Evolutionary conservation across 2,113 vertebrate genomes (phyloP).

Genomic region (Empidonax traillii): DNA sequence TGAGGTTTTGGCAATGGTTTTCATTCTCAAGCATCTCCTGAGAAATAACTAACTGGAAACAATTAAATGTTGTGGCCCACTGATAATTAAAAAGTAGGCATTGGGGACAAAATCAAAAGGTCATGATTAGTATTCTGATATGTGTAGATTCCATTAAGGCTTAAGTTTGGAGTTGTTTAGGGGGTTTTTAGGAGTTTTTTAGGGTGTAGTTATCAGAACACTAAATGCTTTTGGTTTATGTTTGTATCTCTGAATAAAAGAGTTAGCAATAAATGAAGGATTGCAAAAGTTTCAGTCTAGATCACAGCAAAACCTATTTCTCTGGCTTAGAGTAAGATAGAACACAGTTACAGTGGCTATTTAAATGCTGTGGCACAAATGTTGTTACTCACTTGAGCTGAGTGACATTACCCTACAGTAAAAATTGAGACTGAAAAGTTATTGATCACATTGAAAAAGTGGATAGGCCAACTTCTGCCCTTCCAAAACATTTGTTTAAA

Average conservation of each 20-base stretch:
- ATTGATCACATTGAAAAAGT: background rate
- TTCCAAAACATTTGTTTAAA: background rate
- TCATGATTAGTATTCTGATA: background rate
- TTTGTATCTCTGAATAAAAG: background rate
- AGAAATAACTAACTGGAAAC: background rate
- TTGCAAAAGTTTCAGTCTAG: background rate
- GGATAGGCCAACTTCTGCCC: background rate
- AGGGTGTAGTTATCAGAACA: background rate
- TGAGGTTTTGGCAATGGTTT: background rate
- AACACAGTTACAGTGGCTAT: background rate
- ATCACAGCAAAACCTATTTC: background rate
- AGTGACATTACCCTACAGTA: background rate
- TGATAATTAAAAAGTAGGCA: background rate
- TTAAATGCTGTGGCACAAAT: background rate
- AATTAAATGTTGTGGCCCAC: background rate
- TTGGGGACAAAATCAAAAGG: background rate
- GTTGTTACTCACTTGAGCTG: background rate
- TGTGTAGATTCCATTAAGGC: background rate
- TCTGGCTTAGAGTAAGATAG: background rate
- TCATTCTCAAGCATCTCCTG: background rate
- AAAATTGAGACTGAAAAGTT: background rate
- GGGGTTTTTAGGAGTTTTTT: background rate
- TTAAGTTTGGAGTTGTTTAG: background rate
- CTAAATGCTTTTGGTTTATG: background rate
- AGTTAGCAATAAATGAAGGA: background rate